phyloP scores from a whole-genome alignment of 2,888 invertebrate species.

The Adelognathus sp. region DNA sequence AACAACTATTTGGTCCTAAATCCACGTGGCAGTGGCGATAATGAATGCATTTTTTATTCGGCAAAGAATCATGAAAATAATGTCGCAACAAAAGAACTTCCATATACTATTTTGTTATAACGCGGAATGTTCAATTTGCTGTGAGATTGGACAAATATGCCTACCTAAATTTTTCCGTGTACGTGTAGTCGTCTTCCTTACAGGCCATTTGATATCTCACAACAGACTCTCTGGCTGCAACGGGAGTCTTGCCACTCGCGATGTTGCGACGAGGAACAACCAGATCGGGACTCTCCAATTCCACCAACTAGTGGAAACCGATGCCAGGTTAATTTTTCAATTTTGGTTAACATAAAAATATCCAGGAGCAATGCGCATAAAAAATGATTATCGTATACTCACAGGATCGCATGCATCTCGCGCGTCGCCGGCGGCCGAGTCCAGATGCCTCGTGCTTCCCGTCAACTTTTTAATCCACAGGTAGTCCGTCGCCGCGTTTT shows the following conservation, averaged over 20 bases:
- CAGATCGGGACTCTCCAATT: constrained; percentile 83
- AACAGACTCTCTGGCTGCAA: constrained; percentile 88
- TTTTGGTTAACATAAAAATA: neutral
- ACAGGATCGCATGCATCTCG: constrained; percentile 72
- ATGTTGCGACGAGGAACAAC: constrained; percentile 84
- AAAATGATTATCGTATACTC: too few relatives aligned
- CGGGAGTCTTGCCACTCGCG: constrained; percentile 82
- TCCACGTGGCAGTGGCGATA: too few relatives aligned
- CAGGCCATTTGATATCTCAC: constrained; percentile 90
- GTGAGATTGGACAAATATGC: neutral
- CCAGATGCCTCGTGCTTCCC: constrained; percentile 71
- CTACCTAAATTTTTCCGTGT: constrained; percentile 86
- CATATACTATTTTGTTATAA: too few relatives aligned
- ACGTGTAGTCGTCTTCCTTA: constrained; percentile 90
- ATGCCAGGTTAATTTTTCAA: neutral
- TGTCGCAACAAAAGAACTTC: too few relatives aligned
- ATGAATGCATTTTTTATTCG: too few relatives aligned
- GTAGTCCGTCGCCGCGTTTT: constrained; percentile 74
- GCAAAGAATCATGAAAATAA: too few relatives aligned
- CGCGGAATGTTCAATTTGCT: too few relatives aligned
- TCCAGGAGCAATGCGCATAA: neutral
- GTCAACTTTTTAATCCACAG: constrained; percentile 77
- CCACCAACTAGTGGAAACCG: constrained; percentile 70
- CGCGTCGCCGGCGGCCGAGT: constrained; percentile 67
- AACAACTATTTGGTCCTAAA: too few relatives aligned